phyloP scores from a whole-genome alignment of 2,113 vertebrate genomes.

The Ondatra zibethicus region DNA sequence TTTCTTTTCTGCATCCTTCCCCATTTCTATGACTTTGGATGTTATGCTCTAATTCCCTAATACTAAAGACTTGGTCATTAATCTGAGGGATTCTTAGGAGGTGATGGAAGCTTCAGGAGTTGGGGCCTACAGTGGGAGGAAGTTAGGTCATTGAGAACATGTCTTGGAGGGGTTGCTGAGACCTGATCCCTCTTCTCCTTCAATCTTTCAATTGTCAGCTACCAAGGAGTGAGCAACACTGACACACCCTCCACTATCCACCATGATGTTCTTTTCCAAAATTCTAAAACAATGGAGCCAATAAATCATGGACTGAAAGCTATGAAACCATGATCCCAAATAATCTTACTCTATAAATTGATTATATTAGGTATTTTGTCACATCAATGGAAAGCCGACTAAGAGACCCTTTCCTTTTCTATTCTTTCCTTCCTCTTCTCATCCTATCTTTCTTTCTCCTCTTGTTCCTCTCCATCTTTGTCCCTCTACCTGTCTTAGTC shows the following conservation, averaged over 20 bases:
- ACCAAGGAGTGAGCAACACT: neutral
- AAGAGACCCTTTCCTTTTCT: too few species aligned
- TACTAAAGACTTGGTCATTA: neutral
- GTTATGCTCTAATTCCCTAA: neutral
- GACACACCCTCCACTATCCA: neutral
- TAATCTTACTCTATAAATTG: neutral
- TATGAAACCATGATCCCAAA: neutral
- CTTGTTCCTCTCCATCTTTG: fast-evolving
- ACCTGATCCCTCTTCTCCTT: neutral
- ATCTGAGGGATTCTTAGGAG: neutral
- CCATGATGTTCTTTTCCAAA: neutral
- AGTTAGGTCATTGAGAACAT: neutral
- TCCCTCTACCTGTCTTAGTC: neutral
- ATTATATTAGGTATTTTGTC: neutral
- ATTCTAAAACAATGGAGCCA: neutral
- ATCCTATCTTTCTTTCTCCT: neutral
- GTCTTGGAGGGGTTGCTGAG: neutral
- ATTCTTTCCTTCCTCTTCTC: neutral
- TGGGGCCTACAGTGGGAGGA: neutral
- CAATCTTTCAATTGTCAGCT: too few species aligned
- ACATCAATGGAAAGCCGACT: too few species aligned
- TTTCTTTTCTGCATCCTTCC: neutral
- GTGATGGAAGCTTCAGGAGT: neutral
- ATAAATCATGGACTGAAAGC: neutral
- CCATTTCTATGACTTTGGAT: neutral